phyloP scores from a whole-genome alignment of 2,113 vertebrate genomes.

The Tapirus terrestris region DNA sequence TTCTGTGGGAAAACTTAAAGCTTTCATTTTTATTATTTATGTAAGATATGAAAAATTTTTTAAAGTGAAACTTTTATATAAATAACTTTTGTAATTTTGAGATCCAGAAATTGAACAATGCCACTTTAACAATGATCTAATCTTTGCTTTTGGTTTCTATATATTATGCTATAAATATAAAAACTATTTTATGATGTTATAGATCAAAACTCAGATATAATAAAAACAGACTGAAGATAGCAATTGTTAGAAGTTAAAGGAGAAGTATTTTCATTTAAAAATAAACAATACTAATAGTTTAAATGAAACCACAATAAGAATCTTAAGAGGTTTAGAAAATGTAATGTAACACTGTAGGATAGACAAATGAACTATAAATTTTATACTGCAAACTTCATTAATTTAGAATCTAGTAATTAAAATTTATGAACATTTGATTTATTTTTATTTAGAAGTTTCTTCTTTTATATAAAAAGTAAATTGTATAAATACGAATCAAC shows the following conservation, averaged over 20 bases:
- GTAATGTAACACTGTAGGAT: neutral
- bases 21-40: slow-evolving; percentile 54
- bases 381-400: neutral
- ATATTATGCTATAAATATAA: slow-evolving; percentile 23
- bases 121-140: neutral
- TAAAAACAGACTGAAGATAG: slow-evolving; percentile 27
- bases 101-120: slow-evolving; percentile 3
- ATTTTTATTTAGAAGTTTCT: slow-evolving; percentile 51
- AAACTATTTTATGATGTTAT: slow-evolving; percentile 43
- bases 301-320: slow-evolving; percentile 32
- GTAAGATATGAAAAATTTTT: neutral
- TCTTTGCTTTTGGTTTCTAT: slow-evolving; percentile 24
- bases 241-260: slow-evolving; percentile 38
- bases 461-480: slow-evolving; percentile 56
- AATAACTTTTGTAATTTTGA: slow-evolving; percentile 25
- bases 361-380: neutral
- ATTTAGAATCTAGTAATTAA: slow-evolving; percentile 16
- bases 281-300: slow-evolving; percentile 15
- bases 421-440: neutral
- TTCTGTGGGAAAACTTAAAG: slow-evolving; percentile 11
- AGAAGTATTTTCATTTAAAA: slow-evolving; percentile 51
- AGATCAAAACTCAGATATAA: slow-evolving; percentile 18
- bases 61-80: neutral
- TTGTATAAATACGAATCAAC: neutral
- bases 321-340: slow-evolving; percentile 7